Evolutionary conservation across 2,888 invertebrate genomes (phyloP).

Genomic region (Caenorhabditis japonica): DNA sequence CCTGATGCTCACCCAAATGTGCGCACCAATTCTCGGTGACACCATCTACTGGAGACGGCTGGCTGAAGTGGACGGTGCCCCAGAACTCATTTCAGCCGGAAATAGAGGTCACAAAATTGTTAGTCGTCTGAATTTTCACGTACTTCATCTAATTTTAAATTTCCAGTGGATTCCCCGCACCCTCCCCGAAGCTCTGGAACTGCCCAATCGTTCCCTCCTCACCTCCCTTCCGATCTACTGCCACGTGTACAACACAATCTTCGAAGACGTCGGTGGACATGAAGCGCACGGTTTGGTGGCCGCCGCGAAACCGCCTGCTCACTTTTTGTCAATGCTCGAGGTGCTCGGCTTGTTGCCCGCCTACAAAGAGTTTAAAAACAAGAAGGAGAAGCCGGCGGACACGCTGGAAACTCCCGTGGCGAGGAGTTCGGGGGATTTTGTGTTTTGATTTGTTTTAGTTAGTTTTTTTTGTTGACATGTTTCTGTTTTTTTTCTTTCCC

Average conservation of each 20-base stretch:
- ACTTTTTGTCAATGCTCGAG: conserved; percentile 63
- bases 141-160: background rate
- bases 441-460: conserved; percentile 13
- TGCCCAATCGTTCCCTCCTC: conserved; percentile 15
- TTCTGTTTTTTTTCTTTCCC: conserved; percentile 18
- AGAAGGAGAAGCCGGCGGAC: conserved; percentile 13
- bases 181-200: conserved; percentile 33
- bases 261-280: conserved; percentile 48
- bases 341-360: conserved; percentile 51
- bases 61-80: conserved; percentile 45
- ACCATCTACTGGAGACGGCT: conserved; percentile 62
- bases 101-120: conserved; percentile 31
- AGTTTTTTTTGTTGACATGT: background rate
- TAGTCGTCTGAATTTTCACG: too few species aligned
- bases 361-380: conserved; percentile 22
- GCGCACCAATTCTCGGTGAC: conserved; percentile 63
- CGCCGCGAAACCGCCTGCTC: conserved; percentile 59
- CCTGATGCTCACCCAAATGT: conserved; percentile 58
- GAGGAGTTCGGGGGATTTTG: conserved; percentile 21
- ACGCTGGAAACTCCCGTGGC: background rate
- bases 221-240: conserved; percentile 60
- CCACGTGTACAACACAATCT: conserved; percentile 62
- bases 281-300: conserved; percentile 56
- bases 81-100: conserved; percentile 49
- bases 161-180: conserved; percentile 48